A percentile compares a stretch with the other conserved stretches of the same genome.
Conservation (phyloP, 2,797 vertebrate species). For the Eulemur coronatus region DNA sequence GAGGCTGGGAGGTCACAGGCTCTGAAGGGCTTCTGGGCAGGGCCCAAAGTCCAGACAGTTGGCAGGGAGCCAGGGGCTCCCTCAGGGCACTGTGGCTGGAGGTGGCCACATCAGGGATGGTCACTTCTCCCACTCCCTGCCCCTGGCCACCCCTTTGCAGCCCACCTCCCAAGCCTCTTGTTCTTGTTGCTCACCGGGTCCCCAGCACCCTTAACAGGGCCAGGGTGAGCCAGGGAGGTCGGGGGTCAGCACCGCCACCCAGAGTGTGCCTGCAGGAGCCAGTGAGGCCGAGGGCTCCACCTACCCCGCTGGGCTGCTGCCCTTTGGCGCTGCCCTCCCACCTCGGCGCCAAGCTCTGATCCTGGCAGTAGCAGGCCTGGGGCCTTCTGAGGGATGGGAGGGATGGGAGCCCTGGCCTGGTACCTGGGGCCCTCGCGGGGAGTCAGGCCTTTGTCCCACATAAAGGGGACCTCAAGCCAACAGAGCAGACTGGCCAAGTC, state of each 20-base stretch:
- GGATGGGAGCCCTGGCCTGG: background rate
- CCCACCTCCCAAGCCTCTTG: background rate
- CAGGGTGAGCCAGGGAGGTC: background rate
- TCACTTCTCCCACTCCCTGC: accelerated
- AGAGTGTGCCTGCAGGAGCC: background rate
- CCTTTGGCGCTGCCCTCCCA: background rate
- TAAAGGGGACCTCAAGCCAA: background rate
- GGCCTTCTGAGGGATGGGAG: background rate
- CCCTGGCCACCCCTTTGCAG: background rate
- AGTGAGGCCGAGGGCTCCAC: background rate
- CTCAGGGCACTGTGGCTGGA: background rate
- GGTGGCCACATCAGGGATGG: background rate
- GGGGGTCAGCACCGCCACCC: background rate
- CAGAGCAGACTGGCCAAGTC: background rate
- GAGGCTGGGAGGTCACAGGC: background rate
- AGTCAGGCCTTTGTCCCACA: background rate
- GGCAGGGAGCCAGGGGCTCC: background rate
- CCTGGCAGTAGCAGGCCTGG: background rate
- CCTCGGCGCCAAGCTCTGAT: background rate
- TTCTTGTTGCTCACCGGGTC: background rate
- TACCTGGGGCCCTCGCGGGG: background rate
- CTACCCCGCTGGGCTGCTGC: background rate
- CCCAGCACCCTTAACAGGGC: background rate
- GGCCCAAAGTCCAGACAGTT: background rate
- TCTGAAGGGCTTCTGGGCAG: background rate